These are phyloP conservation scores for Drosophila melanogaster DNA, from an alignment of 1,140 invertebrate genomes.

Conservation along the genomic window DNA sequence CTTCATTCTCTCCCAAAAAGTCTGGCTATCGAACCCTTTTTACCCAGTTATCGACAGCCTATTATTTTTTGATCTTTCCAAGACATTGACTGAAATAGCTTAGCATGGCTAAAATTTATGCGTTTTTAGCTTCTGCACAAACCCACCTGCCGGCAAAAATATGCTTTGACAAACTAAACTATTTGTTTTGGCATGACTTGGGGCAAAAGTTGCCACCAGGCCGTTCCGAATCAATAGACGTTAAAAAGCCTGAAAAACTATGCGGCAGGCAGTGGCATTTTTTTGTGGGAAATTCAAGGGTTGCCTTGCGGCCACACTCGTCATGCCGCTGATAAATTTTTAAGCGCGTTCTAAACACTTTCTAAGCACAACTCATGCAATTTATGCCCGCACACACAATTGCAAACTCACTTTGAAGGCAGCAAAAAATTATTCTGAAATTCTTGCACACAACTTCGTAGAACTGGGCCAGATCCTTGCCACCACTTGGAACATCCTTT, in stretches of 20 bases:
- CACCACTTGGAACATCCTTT: constrained; percentile 26
- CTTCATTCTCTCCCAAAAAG: too few relatives aligned
- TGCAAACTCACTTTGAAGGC: constrained; percentile 48
- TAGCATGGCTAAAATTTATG: constrained; percentile 16
- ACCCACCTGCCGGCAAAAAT: constrained; percentile 53
- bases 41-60: neutral
- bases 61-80: constrained; percentile 54
- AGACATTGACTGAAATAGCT: constrained; percentile 55
- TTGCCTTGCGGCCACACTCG: constrained; percentile 70
- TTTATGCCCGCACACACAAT: constrained; percentile 54
- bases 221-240: constrained; percentile 73
- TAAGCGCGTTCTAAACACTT: constrained; percentile 79
- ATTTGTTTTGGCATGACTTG: constrained; percentile 75
- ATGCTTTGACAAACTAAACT: constrained; percentile 78
- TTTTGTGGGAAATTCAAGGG: constrained; percentile 1
- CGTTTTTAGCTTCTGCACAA: neutral
- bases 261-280: constrained; percentile 40
- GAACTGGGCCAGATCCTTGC: constrained; percentile 42
- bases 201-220: constrained; percentile 45
- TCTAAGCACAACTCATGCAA: constrained; percentile 77
- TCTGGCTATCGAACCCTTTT: neutral
- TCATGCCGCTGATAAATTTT: constrained; percentile 80
- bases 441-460: constrained; percentile 76
- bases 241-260: constrained; percentile 74
- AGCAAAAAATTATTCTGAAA: constrained; percentile 76